These are phyloP conservation scores for Lasiurus borealis DNA, from an alignment of 2,113 vertebrate species.

Conservation along the genomic window DNA sequence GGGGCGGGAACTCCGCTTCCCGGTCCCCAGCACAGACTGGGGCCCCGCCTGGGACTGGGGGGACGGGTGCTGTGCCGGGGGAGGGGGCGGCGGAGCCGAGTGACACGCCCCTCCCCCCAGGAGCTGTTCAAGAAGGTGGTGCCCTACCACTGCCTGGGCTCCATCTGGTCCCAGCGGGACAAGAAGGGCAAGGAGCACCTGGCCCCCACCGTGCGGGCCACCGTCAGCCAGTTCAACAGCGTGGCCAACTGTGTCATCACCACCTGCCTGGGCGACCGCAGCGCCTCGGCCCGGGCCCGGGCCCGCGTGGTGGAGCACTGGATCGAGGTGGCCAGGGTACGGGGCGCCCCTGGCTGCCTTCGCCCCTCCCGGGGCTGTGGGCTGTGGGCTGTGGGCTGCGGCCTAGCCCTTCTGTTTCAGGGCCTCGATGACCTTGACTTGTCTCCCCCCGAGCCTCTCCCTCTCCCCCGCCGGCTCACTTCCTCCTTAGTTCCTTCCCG, in stretches of 20 bases:
- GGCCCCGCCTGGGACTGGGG: background rate
- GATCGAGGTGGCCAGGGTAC: slow-evolving; percentile 98
- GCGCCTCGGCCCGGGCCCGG: slow-evolving; percentile 92
- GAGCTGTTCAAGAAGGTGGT: slow-evolving; percentile 99
- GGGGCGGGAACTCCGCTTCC: background rate
- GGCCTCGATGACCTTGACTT: fast-evolving
- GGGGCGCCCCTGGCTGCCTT: fast-evolving
- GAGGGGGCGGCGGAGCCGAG: fast-evolving
- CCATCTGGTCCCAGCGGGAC: slow-evolving; percentile 98
- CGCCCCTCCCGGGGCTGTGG: fast-evolving
- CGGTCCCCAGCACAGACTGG: background rate
- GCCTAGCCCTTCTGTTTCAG: background rate
- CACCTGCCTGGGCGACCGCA: slow-evolving; percentile 93
- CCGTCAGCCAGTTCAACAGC: slow-evolving; percentile 96
- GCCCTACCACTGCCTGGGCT: slow-evolving; percentile 97
- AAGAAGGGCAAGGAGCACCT: slow-evolving; percentile 99
- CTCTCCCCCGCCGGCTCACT: background rate
- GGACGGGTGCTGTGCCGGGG: fast-evolving
- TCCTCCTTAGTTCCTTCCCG: fast-evolving
- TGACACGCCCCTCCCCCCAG: slow-evolving; percentile 81
- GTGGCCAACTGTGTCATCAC: slow-evolving; percentile 98
- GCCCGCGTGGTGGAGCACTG: slow-evolving; percentile 96
- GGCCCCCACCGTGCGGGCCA: slow-evolving; percentile 97
- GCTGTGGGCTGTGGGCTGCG: too few relatives aligned
- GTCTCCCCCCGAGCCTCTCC: fast-evolving